Evolutionary conservation across 2,888 invertebrate species (phyloP).

Genomic region (Abrostola tripartita): DNA sequence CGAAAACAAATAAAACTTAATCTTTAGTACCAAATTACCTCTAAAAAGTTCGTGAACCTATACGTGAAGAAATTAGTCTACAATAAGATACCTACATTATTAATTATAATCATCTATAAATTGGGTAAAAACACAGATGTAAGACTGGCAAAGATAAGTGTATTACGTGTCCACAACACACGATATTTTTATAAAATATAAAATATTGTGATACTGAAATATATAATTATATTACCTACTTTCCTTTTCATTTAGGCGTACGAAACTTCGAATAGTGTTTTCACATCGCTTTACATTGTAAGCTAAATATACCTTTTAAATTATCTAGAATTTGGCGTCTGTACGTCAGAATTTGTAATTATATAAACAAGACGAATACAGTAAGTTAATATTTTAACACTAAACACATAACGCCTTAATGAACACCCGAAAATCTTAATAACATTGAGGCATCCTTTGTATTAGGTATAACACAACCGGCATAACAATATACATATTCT

Average conservation of each 20-base stretch:
- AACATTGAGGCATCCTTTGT: slow-evolving; percentile 50
- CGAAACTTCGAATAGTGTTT: too few relatives aligned
- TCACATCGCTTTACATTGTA: too few relatives aligned
- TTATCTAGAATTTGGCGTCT: not conserved
- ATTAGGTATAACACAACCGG: slow-evolving; percentile 31
- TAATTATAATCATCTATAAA: too few relatives aligned
- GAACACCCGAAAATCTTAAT: slow-evolving; percentile 44
- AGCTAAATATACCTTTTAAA: too few relatives aligned
- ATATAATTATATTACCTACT: too few relatives aligned
- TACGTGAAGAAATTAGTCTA: not conserved
- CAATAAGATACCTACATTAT: too few relatives aligned
- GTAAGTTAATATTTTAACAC: slow-evolving; percentile 25
- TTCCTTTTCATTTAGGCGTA: too few relatives aligned
- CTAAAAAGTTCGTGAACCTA: slow-evolving; percentile 15
- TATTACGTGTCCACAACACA: too few relatives aligned
- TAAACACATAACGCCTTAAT: slow-evolving; percentile 42
- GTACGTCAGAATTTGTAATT: slow-evolving; percentile 9
- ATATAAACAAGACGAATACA: slow-evolving; percentile 15
- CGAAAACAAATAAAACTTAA: slow-evolving; percentile 36
- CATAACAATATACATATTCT: slow-evolving; percentile 49
- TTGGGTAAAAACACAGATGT: too few relatives aligned
- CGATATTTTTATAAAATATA: too few relatives aligned
- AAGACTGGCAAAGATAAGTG: too few relatives aligned
- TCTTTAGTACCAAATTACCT: slow-evolving; percentile 22
- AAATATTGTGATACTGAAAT: too few relatives aligned